Evolutionary conservation across 2,888 invertebrate genomes (phyloP), one percentile per base, ranked within the genome.

Genomic region (Asteroscopus sphinx): DNA sequence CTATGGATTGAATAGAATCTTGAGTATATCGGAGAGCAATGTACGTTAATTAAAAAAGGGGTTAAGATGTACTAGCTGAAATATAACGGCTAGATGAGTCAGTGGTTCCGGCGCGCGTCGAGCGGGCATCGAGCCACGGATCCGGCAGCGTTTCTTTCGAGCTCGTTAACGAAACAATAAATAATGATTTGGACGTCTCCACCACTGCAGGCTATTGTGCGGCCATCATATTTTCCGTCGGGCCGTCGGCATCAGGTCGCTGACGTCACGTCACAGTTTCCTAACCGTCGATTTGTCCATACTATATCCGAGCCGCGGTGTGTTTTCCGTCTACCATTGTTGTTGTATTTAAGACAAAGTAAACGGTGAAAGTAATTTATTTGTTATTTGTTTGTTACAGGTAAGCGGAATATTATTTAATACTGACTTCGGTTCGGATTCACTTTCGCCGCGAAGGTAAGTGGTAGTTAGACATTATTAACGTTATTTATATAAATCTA

Each of bases 151-250:
- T 86, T 88, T 85, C 85, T 87, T 82, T 85, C 82, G 77, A 80
- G 88, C 90, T 91, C 90, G 91, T 91, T 91, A 91, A 87, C 89
- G 89, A 89, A 90, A 92, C 89, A 90, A 92, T 91, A 91, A 91
- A 90, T 90, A 91, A 92, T 91, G 87, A 90, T 91, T 90, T 86
- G 87, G 88, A 86, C 85, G 86, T 88, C 85, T 82, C 83, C 80
- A 79, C 81, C 80, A 80, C 77, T 86, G 83, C 83, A 79, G 76
- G 79, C 88, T 83, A 85, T 91, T 90, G 90, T 92, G 85, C 79
- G 73, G 73, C 80, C 76, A 80, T 90, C 86, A 88, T 82, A 89
- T 88, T 88, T 88, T 85, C 84, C 83, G 86, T 74, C 74, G 76
- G 75, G 67, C 73, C 73, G 75, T 80, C 77, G 79, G 77, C 76